A percentile compares a stretch with the other conserved stretches of the same genome.
Evolutionary conservation across 2,113 vertebrate genomes (phyloP).

Genomic region (Anolis carolinensis): DNA sequence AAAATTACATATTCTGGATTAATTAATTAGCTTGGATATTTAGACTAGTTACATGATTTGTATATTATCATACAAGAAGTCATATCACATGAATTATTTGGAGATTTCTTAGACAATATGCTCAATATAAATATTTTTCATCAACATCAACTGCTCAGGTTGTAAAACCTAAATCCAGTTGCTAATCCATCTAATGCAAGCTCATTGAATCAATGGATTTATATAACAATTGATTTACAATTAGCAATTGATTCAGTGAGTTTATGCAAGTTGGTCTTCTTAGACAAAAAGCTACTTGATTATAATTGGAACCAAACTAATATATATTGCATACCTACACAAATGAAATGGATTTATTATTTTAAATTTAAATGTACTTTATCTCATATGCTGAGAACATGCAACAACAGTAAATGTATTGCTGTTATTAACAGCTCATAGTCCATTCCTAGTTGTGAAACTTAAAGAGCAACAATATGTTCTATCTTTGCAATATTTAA

Average conservation of each 20-base stretch:
- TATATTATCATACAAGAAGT: background rate
- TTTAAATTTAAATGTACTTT: background rate
- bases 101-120: background rate
- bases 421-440: no score
- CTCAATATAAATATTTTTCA: background rate
- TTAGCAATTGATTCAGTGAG: no score
- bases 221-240: no score
- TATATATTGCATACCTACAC: background rate
- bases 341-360: background rate
- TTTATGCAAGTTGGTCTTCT: no score
- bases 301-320: background rate
- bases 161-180: background rate
- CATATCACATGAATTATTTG: background rate
- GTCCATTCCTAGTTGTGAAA: no score
- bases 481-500: background rate
- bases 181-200: background rate
- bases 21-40: background rate
- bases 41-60: background rate
- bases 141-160: background rate
- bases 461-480: background rate
- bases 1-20: constrained; percentile 16
- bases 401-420: no score
- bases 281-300: background rate
- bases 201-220: no score
- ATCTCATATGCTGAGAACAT: background rate